Conservation (phyloP, 2,113 vertebrate genomes). For the Mobula birostris region DNA sequence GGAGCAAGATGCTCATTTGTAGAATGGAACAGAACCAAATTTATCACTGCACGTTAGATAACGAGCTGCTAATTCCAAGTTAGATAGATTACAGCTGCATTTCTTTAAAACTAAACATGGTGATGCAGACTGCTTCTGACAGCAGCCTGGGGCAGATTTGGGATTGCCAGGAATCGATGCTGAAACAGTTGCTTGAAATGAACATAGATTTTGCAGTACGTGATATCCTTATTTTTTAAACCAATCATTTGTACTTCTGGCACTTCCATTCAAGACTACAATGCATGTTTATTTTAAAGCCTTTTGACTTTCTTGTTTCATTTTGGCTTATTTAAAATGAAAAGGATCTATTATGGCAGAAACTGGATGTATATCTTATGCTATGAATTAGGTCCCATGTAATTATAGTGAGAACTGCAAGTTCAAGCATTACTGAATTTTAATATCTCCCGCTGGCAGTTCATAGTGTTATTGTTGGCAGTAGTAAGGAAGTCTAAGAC, state of each 20-base stretch:
- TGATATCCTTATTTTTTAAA: background rate
- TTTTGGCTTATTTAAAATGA: background rate
- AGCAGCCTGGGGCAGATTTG: slow-evolving; percentile 56
- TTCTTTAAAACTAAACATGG: slow-evolving; percentile 45
- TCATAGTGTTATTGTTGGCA: background rate
- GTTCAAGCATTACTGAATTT: background rate
- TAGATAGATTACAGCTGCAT: slow-evolving; percentile 4
- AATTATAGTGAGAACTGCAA: background rate
- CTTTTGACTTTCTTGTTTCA: background rate
- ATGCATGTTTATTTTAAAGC: background rate
- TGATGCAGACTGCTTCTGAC: slow-evolving; percentile 55
- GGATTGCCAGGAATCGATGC: slow-evolving; percentile 54
- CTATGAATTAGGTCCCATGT: background rate
- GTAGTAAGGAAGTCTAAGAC: background rate
- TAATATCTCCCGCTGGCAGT: background rate
- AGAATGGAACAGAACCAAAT: background rate
- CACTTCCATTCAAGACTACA: background rate
- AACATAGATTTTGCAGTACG: slow-evolving; percentile 28
- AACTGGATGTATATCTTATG: background rate
- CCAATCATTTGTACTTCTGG: background rate
- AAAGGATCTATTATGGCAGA: background rate
- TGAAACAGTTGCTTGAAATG: slow-evolving; percentile 56
- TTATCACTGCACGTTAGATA: background rate
- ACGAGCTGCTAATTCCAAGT: background rate
- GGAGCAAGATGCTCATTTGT: slow-evolving; percentile 1